Percentiles rank a stretch among this genome's conserved stretches.
phyloP scores from a whole-genome alignment of 2,888 invertebrate species.

The Cephus pulcher region DNA sequence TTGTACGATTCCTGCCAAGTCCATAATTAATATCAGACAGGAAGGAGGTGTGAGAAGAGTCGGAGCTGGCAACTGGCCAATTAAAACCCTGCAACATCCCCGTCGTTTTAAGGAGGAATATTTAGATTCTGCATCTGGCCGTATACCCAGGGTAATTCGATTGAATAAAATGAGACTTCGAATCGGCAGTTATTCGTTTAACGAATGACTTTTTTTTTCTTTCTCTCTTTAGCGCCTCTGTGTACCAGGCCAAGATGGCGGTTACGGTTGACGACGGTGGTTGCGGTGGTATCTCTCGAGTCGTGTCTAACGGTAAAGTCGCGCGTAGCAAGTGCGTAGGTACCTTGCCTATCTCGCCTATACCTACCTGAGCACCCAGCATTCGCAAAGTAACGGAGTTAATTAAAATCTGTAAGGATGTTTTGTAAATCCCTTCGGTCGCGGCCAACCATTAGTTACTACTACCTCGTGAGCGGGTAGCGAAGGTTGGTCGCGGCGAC shows the following conservation, averaged over 20 bases:
- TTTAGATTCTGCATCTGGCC: neutral
- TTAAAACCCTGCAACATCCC: neutral
- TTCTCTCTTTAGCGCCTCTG: neutral
- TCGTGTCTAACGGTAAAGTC: neutral
- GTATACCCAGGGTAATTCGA: neutral
- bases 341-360: neutral
- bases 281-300: neutral
- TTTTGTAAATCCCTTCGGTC: constrained; percentile 33
- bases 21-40: neutral
- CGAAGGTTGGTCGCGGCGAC: neutral
- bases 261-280: neutral
- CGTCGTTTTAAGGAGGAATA: neutral
- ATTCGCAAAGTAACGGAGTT: constrained; percentile 44
- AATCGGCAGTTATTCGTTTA: neutral
- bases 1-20: neutral
- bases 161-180: neutral
- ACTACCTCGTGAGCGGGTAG: neutral
- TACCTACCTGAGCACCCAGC: neutral
- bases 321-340: neutral
- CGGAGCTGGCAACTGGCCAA: neutral
- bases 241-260: neutral
- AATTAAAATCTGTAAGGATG: constrained; percentile 49
- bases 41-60: neutral
- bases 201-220: neutral
- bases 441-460: constrained; percentile 18